These are phyloP conservation scores for Chlamydotis undulata DNA, from an alignment of 2,113 vertebrate genomes.

Conservation along the genomic window DNA sequence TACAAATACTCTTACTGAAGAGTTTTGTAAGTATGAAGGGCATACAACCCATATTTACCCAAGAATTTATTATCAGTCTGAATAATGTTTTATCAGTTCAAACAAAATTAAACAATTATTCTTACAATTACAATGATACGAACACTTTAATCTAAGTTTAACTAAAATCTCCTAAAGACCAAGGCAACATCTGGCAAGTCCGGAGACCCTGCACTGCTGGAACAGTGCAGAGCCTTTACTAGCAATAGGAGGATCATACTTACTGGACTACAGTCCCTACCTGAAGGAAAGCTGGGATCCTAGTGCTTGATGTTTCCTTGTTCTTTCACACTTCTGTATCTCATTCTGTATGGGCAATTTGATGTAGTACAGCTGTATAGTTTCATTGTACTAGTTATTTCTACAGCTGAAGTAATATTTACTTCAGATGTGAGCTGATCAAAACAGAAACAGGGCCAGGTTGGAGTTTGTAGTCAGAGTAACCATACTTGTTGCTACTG, in stretches of 20 bases:
- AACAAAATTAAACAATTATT: background rate
- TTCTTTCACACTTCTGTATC: background rate
- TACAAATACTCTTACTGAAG: background rate
- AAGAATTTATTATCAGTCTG: background rate
- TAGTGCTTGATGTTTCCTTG: background rate
- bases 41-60: background rate
- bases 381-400: background rate
- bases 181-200: background rate
- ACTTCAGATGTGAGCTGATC: background rate
- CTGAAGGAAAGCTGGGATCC: background rate
- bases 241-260: background rate
- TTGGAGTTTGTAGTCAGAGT: background rate
- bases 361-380: background rate
- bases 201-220: background rate
- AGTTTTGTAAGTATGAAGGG: background rate
- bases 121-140: background rate
- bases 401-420: background rate
- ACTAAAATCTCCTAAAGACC: background rate
- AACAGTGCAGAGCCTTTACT: background rate
- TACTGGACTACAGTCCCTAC: background rate
- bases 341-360: background rate
- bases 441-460: background rate
- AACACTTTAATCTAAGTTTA: background rate
- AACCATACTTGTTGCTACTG: background rate
- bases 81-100: background rate